phyloP scores from a whole-genome alignment of 2,797 vertebrate species.

The Steatocranus sp. region DNA sequence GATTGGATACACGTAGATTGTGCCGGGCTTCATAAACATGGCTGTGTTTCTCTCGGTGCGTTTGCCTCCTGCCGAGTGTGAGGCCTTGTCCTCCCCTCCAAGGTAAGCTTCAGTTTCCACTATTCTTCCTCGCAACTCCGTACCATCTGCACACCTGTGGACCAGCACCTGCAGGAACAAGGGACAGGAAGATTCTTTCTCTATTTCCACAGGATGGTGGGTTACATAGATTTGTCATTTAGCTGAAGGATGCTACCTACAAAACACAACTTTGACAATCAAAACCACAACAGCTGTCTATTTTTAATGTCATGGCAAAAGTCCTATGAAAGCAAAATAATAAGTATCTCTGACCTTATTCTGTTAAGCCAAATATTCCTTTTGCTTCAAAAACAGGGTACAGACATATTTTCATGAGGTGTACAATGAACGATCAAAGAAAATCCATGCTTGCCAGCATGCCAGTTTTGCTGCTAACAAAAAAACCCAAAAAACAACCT shows the following conservation, averaged over 20 bases:
- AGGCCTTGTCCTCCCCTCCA: conserved; percentile 90
- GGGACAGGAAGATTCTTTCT: background rate
- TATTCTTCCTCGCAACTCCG: conserved; percentile 84
- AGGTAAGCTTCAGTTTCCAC: conserved; percentile 96
- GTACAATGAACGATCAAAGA: background rate
- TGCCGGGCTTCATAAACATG: conserved; percentile 97
- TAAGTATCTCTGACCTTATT: background rate
- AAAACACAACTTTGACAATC: background rate
- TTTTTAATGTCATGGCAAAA: background rate
- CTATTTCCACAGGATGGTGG: background rate
- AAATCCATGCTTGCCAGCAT: background rate
- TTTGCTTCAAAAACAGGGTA: background rate
- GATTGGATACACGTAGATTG: conserved; percentile 93
- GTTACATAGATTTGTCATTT: background rate
- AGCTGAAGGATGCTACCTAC: background rate
- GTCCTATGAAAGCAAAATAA: background rate
- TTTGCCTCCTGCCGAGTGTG: conserved; percentile 91
- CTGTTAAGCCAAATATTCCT: background rate
- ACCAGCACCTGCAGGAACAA: conserved; percentile 81
- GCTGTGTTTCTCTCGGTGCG: conserved; percentile 85
- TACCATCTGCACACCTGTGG: conserved; percentile 79
- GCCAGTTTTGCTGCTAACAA: background rate
- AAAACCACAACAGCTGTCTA: background rate
- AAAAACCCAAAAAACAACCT: background rate
- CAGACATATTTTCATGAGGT: background rate